Evolutionary conservation across 2,888 invertebrate genomes (phyloP).

Genomic region (Zelleria hepariella): DNA sequence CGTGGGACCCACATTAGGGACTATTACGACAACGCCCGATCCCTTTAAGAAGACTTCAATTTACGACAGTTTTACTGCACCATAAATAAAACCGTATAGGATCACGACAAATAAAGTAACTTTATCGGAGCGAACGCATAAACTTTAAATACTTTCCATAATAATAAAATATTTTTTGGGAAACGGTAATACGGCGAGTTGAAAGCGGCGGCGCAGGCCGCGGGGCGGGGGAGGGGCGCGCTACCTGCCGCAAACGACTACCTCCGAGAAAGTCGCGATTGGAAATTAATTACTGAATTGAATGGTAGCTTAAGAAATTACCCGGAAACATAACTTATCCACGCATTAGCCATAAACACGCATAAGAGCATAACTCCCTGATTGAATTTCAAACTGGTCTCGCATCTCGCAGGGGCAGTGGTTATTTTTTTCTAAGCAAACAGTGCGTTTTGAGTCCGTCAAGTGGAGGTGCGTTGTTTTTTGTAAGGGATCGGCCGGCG

Average conservation of each 20-base stretch:
- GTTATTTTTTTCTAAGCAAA: background rate
- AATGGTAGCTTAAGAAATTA: slow-evolving; percentile 6
- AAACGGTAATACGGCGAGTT: slow-evolving; percentile 60
- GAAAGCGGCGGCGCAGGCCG: slow-evolving; percentile 60
- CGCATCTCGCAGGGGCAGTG: background rate
- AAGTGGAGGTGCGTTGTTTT: background rate
- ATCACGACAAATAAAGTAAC: slow-evolving; percentile 59
- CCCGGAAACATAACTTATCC: slow-evolving; percentile 6
- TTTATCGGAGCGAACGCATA: slow-evolving; percentile 55
- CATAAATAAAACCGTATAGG: slow-evolving; percentile 55
- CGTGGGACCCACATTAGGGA: slow-evolving; percentile 47
- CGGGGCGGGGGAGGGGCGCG: slow-evolving; percentile 32
- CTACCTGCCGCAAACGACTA: slow-evolving; percentile 43
- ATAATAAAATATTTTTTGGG: slow-evolving; percentile 66
- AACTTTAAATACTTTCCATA: slow-evolving; percentile 60
- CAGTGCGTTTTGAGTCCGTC: background rate
- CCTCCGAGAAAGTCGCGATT: slow-evolving; percentile 41
- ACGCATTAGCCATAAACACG: background rate
- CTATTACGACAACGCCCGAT: slow-evolving; percentile 41
- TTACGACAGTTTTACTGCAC: slow-evolving; percentile 62
- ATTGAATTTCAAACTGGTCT: background rate
- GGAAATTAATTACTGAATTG: slow-evolving; percentile 12
- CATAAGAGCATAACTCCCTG: background rate
- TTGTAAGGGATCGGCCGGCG: background rate
- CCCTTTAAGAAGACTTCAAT: slow-evolving; percentile 60